Evolutionary conservation across 1,140 invertebrate genomes (phyloP).

Genomic region (Elysia chlorotica): DNA sequence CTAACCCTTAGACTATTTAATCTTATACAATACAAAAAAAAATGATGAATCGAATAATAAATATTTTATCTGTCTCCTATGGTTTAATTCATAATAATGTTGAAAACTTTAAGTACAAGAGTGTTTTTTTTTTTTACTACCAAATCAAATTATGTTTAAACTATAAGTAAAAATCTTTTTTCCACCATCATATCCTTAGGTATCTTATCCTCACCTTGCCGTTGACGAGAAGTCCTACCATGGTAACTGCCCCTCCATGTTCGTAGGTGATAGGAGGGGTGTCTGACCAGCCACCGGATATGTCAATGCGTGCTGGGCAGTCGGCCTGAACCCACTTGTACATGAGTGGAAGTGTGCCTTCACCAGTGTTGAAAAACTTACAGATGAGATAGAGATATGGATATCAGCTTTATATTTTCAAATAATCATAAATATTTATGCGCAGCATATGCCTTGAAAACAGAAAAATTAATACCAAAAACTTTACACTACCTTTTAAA

Average conservation of each 20-base stretch:
- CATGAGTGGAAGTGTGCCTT: constrained; percentile 32
- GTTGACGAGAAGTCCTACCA: constrained; percentile 61
- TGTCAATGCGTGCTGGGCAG: constrained; percentile 66
- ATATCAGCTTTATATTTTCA: no score
- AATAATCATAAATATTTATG: no score
- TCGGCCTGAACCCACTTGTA: constrained; percentile 62
- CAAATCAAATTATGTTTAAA: no score
- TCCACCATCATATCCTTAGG: no score
- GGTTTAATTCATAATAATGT: background rate
- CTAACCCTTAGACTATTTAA: no score
- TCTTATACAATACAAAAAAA: constrained; percentile 20
- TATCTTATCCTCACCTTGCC: constrained; percentile 49
- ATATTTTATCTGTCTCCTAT: background rate
- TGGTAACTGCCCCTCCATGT: constrained; percentile 65
- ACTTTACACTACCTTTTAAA: no score
- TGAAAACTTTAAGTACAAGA: background rate
- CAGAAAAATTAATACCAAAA: no score
- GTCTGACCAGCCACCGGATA: constrained; percentile 67
- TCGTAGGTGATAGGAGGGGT: constrained; percentile 69
- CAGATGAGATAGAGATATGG: no score
- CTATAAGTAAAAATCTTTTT: no score
- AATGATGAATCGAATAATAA: background rate
- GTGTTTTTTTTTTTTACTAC: no score
- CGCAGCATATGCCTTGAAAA: no score
- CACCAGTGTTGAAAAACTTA: constrained; percentile 38